Evolutionary conservation across 37 sponge, comb jelly and placozoan genomes (phyloP).

Genomic region (Tethya wilhelma): DNA sequence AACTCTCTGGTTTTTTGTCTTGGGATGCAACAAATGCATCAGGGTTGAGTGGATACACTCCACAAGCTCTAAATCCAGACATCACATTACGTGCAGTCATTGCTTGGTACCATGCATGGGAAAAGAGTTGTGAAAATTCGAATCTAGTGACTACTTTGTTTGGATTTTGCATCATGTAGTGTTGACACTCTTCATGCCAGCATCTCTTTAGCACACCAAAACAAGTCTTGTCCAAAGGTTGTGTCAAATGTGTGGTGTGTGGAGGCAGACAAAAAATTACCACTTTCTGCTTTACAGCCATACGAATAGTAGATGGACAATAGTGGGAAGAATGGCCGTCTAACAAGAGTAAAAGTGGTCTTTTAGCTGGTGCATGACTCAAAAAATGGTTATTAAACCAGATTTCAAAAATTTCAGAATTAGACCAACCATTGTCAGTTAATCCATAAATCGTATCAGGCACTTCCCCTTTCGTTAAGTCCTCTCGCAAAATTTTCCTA

Average conservation of each 20-base stretch:
- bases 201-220: constrained; percentile 6
- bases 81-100: constrained; percentile 13
- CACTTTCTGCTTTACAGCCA: constrained; percentile 14
- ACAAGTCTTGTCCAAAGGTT: constrained; percentile 25
- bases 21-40: constrained; percentile 16
- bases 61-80: constrained; percentile 29
- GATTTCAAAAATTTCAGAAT: constrained; percentile 18
- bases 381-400: constrained; percentile 40
- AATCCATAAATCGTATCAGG: constrained; percentile 32
- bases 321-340: constrained; percentile 47
- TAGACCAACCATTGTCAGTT: constrained; percentile 36
- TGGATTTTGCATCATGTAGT: constrained; percentile 11
- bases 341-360: constrained; percentile 32
- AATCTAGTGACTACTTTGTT: constrained; percentile 8
- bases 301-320: neutral
- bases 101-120: constrained; percentile 36
- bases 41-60: constrained; percentile 27
- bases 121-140: constrained; percentile 25
- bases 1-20: too few relatives aligned
- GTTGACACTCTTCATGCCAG: constrained; percentile 27
- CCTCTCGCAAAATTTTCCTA: constrained; percentile 14
- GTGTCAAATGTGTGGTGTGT: constrained; percentile 36
- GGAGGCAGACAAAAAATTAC: constrained; percentile 24
- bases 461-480: constrained; percentile 33
- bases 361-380: neutral